Base-by-base conservation (phyloP, 2,797 vertebrate species). In the Sebastes iracundus region DNA sequence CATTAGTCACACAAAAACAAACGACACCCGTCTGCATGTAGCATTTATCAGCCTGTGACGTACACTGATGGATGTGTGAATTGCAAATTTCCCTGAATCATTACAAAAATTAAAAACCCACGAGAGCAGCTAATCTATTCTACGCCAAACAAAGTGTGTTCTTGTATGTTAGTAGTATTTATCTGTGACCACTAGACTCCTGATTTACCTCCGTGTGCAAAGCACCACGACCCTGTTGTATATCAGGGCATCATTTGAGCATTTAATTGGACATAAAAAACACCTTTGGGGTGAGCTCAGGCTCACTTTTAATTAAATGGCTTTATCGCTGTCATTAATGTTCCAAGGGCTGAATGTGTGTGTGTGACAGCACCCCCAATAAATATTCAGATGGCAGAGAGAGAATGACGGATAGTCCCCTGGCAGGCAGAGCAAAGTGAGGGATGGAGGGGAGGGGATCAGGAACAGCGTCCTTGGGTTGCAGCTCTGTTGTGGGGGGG, bases 271-370 rank as follows among this genome's bases (percentile, higher is more conserved):
- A 87, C 71, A 80, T 87, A 72, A 88, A 88, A 88, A 88, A 81
- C 75, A 91, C 82, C 87, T 81, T 75, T 75, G 78, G 89, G 84
- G 80, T 23, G 1, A 85, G 69, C 80, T 22, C 30, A 20, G 72
- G 12, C 68, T 85, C 80, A 87, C 84, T 88, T 93, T 86, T 93
- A 92, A 93, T 93, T 92, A 93, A 91, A 93, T 75, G 75, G 79
- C 80, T 92, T 92, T 86, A 92, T 89, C 68, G 72, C 71, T 76
- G 66, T 79, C 81, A 56, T 88, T 87, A 90, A 90, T 82, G 83
- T 83, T 88, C 73, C 59, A n/a, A 55, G 78, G 59, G 53, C 72
- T 63, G 66, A 0, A 14, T 27, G 55, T 55, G 60, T 60, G 67
- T 75, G 71, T 67, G 58, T 68, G 86, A 85, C 71, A 77, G 79